Conservation (phyloP, 64 coral and sea anemone species). For the Orbicella faveolata region DNA sequence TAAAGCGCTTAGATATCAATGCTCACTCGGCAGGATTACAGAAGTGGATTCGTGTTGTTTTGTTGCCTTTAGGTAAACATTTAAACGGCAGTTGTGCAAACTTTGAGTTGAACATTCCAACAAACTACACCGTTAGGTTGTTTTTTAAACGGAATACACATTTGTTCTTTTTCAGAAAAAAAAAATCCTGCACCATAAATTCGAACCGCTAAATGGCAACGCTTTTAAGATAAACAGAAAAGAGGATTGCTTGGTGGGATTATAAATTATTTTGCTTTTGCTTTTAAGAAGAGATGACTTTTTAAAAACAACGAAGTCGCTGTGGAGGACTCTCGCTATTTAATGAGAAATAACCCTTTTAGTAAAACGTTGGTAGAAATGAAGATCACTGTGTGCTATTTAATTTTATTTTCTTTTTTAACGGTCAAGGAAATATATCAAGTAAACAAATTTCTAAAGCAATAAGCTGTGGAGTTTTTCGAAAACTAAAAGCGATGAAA, state of each 20-base stretch:
- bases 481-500: too few species aligned
- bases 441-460: neutral
- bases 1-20: constrained; percentile 7
- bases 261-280: neutral
- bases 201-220: constrained; percentile 25
- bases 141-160: constrained; percentile 41
- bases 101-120: neutral
- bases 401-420: neutral
- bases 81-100: constrained; percentile 24
- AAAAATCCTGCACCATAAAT: too few species aligned
- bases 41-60: neutral
- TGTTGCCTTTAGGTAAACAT: constrained; percentile 18
- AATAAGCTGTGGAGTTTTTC: neutral
- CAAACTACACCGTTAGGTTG: constrained; percentile 45
- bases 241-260: constrained; percentile 20
- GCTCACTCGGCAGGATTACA: neutral
- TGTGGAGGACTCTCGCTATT: neutral
- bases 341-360: neutral
- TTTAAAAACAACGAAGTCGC: neutral
- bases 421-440: neutral
- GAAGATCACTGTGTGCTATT: neutral
- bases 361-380: neutral
- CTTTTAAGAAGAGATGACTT: neutral
- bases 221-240: constrained; percentile 32
- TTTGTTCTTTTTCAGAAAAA: constrained; percentile 34